Evolutionary conservation across 2,888 invertebrate genomes (phyloP).

Genomic region (Protonemura montana): DNA sequence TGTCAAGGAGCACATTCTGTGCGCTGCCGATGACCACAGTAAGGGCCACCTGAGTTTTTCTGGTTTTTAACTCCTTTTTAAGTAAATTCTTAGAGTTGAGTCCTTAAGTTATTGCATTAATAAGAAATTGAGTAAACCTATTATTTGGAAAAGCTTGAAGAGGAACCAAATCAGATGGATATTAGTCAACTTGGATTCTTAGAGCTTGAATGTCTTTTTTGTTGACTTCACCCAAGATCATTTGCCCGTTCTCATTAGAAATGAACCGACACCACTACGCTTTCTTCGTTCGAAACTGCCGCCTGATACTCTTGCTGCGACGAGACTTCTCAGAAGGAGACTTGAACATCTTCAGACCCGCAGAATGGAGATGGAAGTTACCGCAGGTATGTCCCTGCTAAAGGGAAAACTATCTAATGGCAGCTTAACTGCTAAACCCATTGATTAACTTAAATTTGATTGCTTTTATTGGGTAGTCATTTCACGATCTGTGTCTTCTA

Average conservation of each 20-base stretch:
- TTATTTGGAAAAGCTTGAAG: too few relatives aligned
- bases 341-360: conserved; percentile 93
- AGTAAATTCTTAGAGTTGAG: too few relatives aligned
- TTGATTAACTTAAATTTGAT: too few relatives aligned
- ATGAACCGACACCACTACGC: conserved; percentile 99
- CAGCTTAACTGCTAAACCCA: not conserved
- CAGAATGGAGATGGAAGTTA: conserved; percentile 98
- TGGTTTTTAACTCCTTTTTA: not conserved
- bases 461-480: too few relatives aligned
- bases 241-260: too few relatives aligned
- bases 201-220: too few relatives aligned
- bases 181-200: too few relatives aligned
- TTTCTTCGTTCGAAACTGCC: conserved; percentile 95
- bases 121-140: too few relatives aligned
- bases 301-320: conserved; percentile 88
- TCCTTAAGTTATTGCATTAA: too few relatives aligned
- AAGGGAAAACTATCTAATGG: not conserved
- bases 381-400: conserved; percentile 71
- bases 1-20: conserved; percentile 94
- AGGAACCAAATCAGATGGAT: too few relatives aligned
- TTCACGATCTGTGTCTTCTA: conserved; percentile 53
- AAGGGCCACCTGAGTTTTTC: conserved; percentile 57
- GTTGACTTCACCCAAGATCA: too few relatives aligned
- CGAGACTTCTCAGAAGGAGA: conserved; percentile 89
- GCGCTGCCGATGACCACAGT: conserved; percentile 98